Percentiles rank a stretch among this genome's conserved stretches.
Conservation (phyloP, 2,888 invertebrate genomes). For the Elmis aenea region DNA sequence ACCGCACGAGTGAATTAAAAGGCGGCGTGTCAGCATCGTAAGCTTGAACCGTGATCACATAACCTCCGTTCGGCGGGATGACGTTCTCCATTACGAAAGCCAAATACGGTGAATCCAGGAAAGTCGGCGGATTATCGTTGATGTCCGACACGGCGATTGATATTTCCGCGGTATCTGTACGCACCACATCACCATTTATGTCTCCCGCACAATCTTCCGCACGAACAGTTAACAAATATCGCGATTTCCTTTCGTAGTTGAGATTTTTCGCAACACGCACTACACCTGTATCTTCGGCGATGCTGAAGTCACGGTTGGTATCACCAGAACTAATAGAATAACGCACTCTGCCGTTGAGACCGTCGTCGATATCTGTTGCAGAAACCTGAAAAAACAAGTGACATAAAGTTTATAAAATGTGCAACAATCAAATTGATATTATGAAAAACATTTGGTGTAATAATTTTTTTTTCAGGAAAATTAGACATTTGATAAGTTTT, state of each 20-base stretch:
- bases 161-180: constrained; percentile 74
- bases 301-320: constrained; percentile 84
- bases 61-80: constrained; percentile 73
- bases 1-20: constrained; percentile 84
- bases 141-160: constrained; percentile 83
- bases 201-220: constrained; percentile 85
- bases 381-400: constrained; percentile 59
- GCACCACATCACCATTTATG: constrained; percentile 48
- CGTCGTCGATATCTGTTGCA: constrained; percentile 84
- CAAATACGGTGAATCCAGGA: constrained; percentile 90
- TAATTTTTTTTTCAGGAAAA: no score
- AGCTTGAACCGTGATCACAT: constrained; percentile 78
- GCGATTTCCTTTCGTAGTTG: constrained; percentile 85
- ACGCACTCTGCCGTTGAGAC: constrained; percentile 83
- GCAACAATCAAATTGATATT: no score
- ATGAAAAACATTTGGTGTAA: no score
- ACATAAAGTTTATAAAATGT: not conserved
- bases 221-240: constrained; percentile 76
- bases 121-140: constrained; percentile 91
- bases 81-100: constrained; percentile 92
- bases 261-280: constrained; percentile 88
- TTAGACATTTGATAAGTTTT: no score
- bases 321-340: constrained; percentile 88
- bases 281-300: constrained; percentile 87
- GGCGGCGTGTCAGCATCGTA: constrained; percentile 89